Evolutionary conservation across 2,888 invertebrate species (phyloP).

Genomic region (Diogma glabrata): DNA sequence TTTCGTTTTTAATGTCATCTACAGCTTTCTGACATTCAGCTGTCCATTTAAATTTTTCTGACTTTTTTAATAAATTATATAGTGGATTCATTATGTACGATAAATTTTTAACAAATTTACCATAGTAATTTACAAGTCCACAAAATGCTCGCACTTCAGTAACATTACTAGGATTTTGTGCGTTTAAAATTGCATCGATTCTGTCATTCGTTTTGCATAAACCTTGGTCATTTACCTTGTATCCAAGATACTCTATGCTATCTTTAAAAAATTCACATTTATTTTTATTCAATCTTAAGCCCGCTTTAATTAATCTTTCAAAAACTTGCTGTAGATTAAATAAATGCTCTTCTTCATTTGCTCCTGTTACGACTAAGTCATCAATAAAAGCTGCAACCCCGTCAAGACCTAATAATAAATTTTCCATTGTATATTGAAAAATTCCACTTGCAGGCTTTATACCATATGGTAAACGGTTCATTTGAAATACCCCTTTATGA

Average conservation of each 20-base stretch:
- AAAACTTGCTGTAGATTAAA: slow-evolving; percentile 21
- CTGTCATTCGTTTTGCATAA: slow-evolving; percentile 23
- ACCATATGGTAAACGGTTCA: slow-evolving; percentile 24
- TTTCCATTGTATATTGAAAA: slow-evolving; percentile 27
- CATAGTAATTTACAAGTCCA: slow-evolving; percentile 30
- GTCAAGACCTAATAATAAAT: slow-evolving; percentile 21
- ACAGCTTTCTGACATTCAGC: slow-evolving; percentile 24
- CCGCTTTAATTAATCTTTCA: slow-evolving; percentile 14
- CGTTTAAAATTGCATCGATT: slow-evolving; percentile 21
- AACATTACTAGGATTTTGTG: slow-evolving; percentile 19
- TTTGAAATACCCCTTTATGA: slow-evolving; percentile 16
- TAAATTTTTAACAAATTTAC: slow-evolving; percentile 26
- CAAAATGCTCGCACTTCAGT: slow-evolving; percentile 23
- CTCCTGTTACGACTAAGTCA: slow-evolving; percentile 25
- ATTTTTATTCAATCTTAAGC: slow-evolving; percentile 21
- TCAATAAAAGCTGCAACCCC: slow-evolving; percentile 20
- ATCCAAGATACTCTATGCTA: slow-evolving; percentile 24
- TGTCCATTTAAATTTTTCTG: slow-evolving; percentile 22
- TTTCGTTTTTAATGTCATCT: slow-evolving; percentile 22
- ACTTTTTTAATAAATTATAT: slow-evolving; percentile 20
- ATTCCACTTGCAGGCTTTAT: slow-evolving; percentile 30
- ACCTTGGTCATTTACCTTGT: slow-evolving; percentile 23
- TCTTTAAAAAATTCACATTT: slow-evolving; percentile 25
- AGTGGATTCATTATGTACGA: slow-evolving; percentile 23
- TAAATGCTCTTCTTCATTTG: slow-evolving; percentile 19